A percentile compares a stretch with the other conserved stretches of the same genome.
Evolutionary conservation across 2,888 invertebrate species (phyloP).

Genomic region (Idaea aversata): DNA sequence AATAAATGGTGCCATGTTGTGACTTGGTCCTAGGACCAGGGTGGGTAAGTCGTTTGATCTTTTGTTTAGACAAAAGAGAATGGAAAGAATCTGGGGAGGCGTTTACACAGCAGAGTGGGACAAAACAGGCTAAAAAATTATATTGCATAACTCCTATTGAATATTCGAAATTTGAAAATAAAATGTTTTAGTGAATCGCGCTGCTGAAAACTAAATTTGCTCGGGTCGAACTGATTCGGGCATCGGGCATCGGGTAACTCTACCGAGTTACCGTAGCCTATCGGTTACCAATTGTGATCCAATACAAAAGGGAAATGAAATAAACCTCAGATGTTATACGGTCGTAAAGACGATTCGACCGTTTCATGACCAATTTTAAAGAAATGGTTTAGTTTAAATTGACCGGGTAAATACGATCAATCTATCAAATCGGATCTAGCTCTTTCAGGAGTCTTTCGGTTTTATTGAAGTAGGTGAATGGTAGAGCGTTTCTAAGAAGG

Average conservation of each 20-base stretch:
- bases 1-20: no score
- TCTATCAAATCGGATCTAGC: background rate
- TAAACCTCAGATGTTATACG: constrained; percentile 1
- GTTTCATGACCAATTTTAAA: background rate
- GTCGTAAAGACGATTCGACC: background rate
- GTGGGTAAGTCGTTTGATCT: no score
- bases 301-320: background rate
- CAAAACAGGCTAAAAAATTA: no score
- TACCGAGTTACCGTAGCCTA: background rate
- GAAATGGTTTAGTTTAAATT: background rate
- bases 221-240: background rate
- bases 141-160: no score
- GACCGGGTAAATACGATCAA: background rate
- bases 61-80: no score
- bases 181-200: background rate
- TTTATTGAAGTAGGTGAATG: no score
- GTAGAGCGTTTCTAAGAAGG: no score
- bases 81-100: no score
- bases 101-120: no score
- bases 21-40: no score
- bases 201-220: constrained; percentile 1
- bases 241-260: background rate
- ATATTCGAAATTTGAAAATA: no score
- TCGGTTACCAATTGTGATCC: background rate
- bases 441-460: no score